phyloP scores from a whole-genome alignment of 2,797 vertebrate genomes.

The Muraenolepis orangiensis region DNA sequence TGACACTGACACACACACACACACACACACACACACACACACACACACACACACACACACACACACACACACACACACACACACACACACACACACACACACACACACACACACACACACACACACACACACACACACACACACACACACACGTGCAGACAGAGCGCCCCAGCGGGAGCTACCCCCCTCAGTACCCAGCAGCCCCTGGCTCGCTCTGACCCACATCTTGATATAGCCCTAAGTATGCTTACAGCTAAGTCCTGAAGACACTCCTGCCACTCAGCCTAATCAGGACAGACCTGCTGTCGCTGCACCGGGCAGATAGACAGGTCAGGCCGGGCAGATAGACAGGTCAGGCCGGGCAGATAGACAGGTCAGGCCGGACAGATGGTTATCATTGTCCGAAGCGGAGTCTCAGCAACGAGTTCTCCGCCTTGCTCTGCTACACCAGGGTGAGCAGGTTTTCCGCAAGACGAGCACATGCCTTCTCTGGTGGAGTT shows the following conservation, averaged over 20 bases:
- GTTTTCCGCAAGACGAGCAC: slow-evolving; percentile 50
- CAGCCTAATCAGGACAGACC: slow-evolving; percentile 76
- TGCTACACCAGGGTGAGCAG: slow-evolving; percentile 52
- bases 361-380: slow-evolving; percentile 52
- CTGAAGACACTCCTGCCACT: slow-evolving; percentile 75
- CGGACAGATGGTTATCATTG: slow-evolving; percentile 61
- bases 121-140: slow-evolving; percentile 43
- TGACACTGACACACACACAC: slow-evolving; percentile 31
- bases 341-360: slow-evolving; percentile 59
- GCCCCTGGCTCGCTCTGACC: slow-evolving; percentile 78
- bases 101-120: slow-evolving; percentile 24
- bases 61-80: slow-evolving; percentile 34
- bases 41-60: slow-evolving; percentile 4
- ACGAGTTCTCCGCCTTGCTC: slow-evolving; percentile 38
- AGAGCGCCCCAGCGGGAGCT: neutral
- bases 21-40: slow-evolving; percentile 5
- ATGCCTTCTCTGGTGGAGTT: slow-evolving; percentile 46
- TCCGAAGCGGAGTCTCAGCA: slow-evolving; percentile 47
- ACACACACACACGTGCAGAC: slow-evolving; percentile 42
- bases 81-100: slow-evolving; percentile 31
- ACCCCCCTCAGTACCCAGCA: slow-evolving; percentile 69
- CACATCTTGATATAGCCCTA: slow-evolving; percentile 84
- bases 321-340: slow-evolving; percentile 55
- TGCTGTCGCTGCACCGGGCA: slow-evolving; percentile 58
- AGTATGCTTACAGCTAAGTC: slow-evolving; percentile 82